Evolutionary conservation across 2,888 invertebrate species (phyloP).

Genomic region (Standfussiana lucernea): DNA sequence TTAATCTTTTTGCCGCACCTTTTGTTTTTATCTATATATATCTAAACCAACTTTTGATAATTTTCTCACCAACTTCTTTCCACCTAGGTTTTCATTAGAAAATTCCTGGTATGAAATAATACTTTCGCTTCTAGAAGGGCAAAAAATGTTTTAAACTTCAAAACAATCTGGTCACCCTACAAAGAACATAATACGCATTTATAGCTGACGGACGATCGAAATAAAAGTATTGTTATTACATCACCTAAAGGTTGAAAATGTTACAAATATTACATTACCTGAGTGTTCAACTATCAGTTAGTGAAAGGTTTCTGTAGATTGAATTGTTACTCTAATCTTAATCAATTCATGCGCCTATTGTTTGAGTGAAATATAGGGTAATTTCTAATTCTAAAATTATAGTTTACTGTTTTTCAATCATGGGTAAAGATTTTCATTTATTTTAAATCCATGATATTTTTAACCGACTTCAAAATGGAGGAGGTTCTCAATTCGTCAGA

Average conservation of each 20-base stretch:
- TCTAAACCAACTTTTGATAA: too few species aligned
- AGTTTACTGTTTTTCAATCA: not conserved
- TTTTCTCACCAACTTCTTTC: too few species aligned
- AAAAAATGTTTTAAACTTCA: not conserved
- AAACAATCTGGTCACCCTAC: conserved; percentile 28
- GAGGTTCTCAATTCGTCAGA: too few species aligned
- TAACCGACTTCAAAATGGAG: too few species aligned
- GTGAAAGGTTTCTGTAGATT: conserved; percentile 45
- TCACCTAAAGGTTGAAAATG: conserved; percentile 44
- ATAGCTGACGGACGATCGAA: conserved; percentile 20
- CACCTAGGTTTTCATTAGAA: not conserved
- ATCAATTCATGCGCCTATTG: not conserved
- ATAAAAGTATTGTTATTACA: conserved; percentile 43
- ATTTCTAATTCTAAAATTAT: not conserved
- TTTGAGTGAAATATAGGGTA: conserved; percentile 8
- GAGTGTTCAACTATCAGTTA: conserved; percentile 18
- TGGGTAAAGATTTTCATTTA: not conserved
- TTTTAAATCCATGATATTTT: too few species aligned
- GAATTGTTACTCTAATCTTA: conserved; percentile 27
- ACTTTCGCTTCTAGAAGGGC: not conserved
- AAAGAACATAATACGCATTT: conserved; percentile 6
- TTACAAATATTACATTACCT: conserved; percentile 22
- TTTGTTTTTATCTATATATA: too few species aligned
- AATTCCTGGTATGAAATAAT: not conserved
- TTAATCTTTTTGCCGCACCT: too few species aligned